Base-by-base conservation (phyloP, 1,140 invertebrate species). In the Calephelis nemesis region DNA sequence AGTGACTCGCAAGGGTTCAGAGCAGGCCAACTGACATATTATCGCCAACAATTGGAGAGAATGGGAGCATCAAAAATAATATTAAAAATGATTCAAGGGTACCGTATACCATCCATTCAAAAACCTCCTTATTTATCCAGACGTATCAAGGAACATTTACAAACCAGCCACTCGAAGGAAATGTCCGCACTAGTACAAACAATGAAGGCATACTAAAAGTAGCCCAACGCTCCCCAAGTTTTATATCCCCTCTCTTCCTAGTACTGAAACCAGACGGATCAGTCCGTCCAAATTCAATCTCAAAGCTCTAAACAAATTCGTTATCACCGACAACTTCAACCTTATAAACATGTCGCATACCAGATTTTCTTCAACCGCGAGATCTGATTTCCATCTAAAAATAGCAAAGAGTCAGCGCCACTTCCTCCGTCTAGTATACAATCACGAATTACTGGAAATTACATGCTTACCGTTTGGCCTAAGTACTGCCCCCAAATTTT, bases 401-500 rank as follows among this genome's bases (percentile, higher is more conserved):
- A 50, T 50, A 0, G n/a, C 15, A 7, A 13, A 50, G n/a, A 50
- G 49, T 13, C 49, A 50, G 49, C 49, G 49, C 5, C 49, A 13
- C n/a, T 50, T 50, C 7, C 50, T 15, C 19, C 50, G n/a, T 7
- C 50, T 52, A 15, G 7, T 52, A 9, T 52, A 15, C 50, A 15
- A 52, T 52, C 50, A 70, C 74, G 47, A 75, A 50, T 13, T 84
- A 7, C 64, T 73, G 30, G 67, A 84, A 65, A 81, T 84, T 72
- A 84, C 75, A 0, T 87, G 83, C 68, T 72, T 83, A 8, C 72
- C n/a, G n/a, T n/a, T n/a, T n/a, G n/a, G n/a, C n/a, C n/a, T n/a
- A n/a, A n/a, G n/a, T n/a, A n/a, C n/a, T 72, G 74, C 72, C 0
- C 74, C 76, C 12, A 76, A 67, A 65, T 58, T 63, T 1, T 76